A percentile compares a stretch with the other conserved stretches of the same genome.
Evolutionary conservation across 2,888 invertebrate species (phyloP).

Genomic region (Cristatella mucedo): DNA sequence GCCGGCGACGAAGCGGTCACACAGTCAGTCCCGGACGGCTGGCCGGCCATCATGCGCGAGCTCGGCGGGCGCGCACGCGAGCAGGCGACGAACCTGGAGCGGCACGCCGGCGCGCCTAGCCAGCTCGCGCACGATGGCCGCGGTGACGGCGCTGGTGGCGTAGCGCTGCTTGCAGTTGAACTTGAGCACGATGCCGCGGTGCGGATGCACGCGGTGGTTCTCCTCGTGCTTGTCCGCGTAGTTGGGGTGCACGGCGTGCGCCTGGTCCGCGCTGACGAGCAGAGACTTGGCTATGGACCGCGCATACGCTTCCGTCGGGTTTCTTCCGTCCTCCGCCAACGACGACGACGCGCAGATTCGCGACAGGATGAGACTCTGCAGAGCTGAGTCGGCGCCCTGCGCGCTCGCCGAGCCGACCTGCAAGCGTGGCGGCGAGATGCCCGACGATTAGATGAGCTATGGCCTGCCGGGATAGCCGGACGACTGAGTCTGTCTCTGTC

Average conservation of each 20-base stretch:
- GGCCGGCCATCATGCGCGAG: too few relatives aligned
- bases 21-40: too few relatives aligned
- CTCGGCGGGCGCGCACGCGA: too few relatives aligned
- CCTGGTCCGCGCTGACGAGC: conserved; percentile 36
- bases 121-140: conserved; percentile 39
- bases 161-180: conserved; percentile 43
- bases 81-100: conserved; percentile 32
- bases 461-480: too few relatives aligned
- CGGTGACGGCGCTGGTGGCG: conserved; percentile 41
- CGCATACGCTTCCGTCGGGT: too few relatives aligned
- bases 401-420: conserved; percentile 42
- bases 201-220: conserved; percentile 31
- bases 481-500: too few relatives aligned
- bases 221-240: conserved; percentile 39
- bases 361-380: conserved; percentile 39
- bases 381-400: conserved; percentile 40
- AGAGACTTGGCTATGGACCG: conserved; percentile 38
- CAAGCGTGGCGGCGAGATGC: too few relatives aligned
- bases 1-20: too few relatives aligned
- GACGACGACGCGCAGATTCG: conserved; percentile 26
- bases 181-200: conserved; percentile 37
- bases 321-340: conserved; percentile 9
- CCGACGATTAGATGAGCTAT: too few relatives aligned
- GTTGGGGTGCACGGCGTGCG: conserved; percentile 42
- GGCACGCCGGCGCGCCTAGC: conserved; percentile 37